Evolutionary conservation across 2,888 invertebrate genomes (phyloP), one percentile per base, ranked within the genome.

Genomic region (Teleogryllus oceanicus): DNA sequence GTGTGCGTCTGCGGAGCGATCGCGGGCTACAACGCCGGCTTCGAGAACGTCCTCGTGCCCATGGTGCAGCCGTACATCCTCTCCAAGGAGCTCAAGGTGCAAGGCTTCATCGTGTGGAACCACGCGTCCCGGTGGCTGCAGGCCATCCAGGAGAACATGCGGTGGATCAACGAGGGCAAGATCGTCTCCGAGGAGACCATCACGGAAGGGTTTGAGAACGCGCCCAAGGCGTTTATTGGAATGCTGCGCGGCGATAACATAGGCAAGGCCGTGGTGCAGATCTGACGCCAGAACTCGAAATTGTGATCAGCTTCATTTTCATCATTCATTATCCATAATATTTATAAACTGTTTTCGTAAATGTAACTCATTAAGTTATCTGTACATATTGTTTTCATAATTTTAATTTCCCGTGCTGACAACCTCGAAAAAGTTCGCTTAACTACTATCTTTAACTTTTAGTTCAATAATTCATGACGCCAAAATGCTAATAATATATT

Each of bases 151-250:
- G 90, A 91, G 83, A 92, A 93, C 86, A 84, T 90, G 18, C 86
- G 89, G 81, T 92, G 91, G 92, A 86, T 93, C 81, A 86, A 87
- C 78, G 90, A 92, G 84, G 86, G 77, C 49, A 87, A 87, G 83
- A 80, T 88, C 21, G 85, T 87, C 83, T 85, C 85, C 81, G 83
- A 84, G 79, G 94, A 94, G 86, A 92, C 93, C 78, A 85, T 92
- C 2, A 92, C 92, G 4, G 87, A 92, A 81, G 94, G 93, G 2
- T 94, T 94, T 86, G 92, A 93, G 82, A 92, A 92, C 83, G 91
- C 92, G 90, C 92, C 92, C 3, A 88, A 91, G 78, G 93, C 93
- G 74, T 90, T 94, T 81, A 88, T 90, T 79, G 92, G 90, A 20
- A 89, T 94, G 85, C 86, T 91, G 80, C 84, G 85, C 79, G 94